phyloP scores from a whole-genome alignment of 2,113 vertebrate genomes.

The Epinephelus fuscoguttatus region DNA sequence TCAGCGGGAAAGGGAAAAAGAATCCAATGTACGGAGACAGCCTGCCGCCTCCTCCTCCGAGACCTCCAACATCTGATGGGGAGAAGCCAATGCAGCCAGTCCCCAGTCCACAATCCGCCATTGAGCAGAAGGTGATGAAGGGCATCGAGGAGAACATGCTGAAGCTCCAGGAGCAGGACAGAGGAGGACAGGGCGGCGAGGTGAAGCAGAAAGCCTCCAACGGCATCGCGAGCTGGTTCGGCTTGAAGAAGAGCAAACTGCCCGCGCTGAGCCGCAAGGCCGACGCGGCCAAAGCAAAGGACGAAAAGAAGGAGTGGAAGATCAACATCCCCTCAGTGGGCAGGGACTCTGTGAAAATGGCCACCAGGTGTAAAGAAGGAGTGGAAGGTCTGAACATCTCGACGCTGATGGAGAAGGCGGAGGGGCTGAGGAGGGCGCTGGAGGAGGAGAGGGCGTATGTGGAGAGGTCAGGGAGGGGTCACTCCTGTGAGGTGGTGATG shows the following conservation, averaged over 20 bases:
- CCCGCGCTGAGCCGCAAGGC: constrained; percentile 92
- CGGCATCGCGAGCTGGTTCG: constrained; percentile 95
- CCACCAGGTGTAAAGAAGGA: constrained; percentile 86
- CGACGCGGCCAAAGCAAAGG: constrained; percentile 85
- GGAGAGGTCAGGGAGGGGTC: constrained; percentile 87
- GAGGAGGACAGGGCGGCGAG: constrained; percentile 79
- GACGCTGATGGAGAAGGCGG: constrained; percentile 96
- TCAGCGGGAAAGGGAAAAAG: constrained; percentile 83
- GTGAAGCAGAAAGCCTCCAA: constrained; percentile 92
- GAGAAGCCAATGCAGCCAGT: constrained; percentile 69
- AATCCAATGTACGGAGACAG: constrained; percentile 82
- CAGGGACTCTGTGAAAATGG: constrained; percentile 85
- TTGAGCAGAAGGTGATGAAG: constrained; percentile 99
- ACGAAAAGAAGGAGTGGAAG: constrained; percentile 86
- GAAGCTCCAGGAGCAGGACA: constrained; percentile 92
- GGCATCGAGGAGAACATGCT: constrained; percentile 96
- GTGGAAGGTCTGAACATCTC: constrained; percentile 95
- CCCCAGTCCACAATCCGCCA: constrained; percentile 87
- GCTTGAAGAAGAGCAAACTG: constrained; percentile 94
- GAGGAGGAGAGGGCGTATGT: constrained; percentile 95
- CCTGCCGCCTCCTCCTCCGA: constrained; percentile 80
- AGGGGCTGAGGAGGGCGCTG: constrained; percentile 92
- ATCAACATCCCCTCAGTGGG: constrained; percentile 83
- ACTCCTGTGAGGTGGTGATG: constrained; percentile 85
- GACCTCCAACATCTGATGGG: constrained; percentile 63